Conservation (phyloP, 2,888 invertebrate genomes). For the Gasteruption jaculator region DNA sequence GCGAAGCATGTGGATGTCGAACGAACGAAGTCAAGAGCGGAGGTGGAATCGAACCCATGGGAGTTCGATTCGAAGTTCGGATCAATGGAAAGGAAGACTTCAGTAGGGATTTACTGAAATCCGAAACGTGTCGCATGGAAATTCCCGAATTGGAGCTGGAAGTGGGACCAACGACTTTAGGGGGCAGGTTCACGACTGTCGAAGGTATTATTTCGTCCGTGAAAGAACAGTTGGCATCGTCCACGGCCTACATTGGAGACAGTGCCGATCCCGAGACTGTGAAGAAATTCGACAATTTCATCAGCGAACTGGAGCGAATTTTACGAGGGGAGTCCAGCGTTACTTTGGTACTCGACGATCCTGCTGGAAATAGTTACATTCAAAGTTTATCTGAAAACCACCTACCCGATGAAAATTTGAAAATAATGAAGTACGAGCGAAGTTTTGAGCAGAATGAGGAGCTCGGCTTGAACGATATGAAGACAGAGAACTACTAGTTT, state of each 20-base stretch:
- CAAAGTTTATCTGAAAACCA: slow-evolving; percentile 70
- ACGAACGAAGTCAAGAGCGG: slow-evolving; percentile 97
- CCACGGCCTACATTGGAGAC: slow-evolving; percentile 69
- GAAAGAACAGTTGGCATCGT: slow-evolving; percentile 67
- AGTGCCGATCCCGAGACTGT: slow-evolving; percentile 60
- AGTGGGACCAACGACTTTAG: slow-evolving; percentile 78
- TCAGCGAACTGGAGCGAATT: slow-evolving; percentile 64
- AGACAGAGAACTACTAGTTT: slow-evolving; percentile 74
- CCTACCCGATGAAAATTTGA: slow-evolving; percentile 68
- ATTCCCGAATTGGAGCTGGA: slow-evolving; percentile 89
- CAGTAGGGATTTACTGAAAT: slow-evolving; percentile 90
- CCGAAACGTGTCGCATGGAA: slow-evolving; percentile 73
- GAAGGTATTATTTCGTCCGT: slow-evolving; percentile 84
- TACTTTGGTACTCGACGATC: slow-evolving; percentile 88
- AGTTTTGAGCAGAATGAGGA: slow-evolving; percentile 91
- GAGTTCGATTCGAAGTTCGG: slow-evolving; percentile 71
- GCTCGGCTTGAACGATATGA: slow-evolving; percentile 93
- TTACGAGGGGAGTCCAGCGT: slow-evolving; percentile 60
- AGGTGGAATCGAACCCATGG: slow-evolving; percentile 79
- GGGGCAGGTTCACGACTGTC: slow-evolving; percentile 92
- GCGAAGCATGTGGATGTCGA: slow-evolving; percentile 84
- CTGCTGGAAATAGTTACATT: slow-evolving; percentile 95
- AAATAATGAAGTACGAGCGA: slow-evolving; percentile 75
- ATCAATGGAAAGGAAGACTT: slow-evolving; percentile 73
- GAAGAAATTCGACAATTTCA: slow-evolving; percentile 60